These are phyloP conservation scores for Cheiracanthium punctorium DNA, from an alignment of 2,888 invertebrate genomes.

Conservation along the genomic window DNA sequence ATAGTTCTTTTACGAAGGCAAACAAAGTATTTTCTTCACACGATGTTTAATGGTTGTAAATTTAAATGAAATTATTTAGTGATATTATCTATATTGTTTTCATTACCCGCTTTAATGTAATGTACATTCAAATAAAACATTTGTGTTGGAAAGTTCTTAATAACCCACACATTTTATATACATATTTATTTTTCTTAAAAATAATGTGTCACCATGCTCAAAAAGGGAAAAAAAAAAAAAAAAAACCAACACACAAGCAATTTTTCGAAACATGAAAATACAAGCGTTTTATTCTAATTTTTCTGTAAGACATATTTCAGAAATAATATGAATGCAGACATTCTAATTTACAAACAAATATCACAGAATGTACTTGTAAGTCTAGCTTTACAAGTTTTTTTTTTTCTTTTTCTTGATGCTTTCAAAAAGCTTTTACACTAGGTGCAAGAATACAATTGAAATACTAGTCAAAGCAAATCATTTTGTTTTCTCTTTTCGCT, in stretches of 20 bases:
- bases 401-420: slow-evolving; percentile 19
- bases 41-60: too few relatives aligned
- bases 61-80: too few relatives aligned
- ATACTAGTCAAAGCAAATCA: not conserved
- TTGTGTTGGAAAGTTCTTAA: too few relatives aligned
- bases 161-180: too few relatives aligned
- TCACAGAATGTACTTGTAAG: slow-evolving; percentile 67
- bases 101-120: too few relatives aligned
- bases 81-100: too few relatives aligned
- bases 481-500: not conserved
- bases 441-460: slow-evolving; percentile 16
- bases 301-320: slow-evolving; percentile 54
- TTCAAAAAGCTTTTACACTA: slow-evolving; percentile 32
- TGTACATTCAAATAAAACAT: too few relatives aligned
- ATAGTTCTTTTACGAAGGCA: too few relatives aligned
- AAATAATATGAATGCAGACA: slow-evolving; percentile 57
- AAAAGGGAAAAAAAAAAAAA: too few relatives aligned
- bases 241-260: not conserved
- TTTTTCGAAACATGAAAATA: slow-evolving; percentile 50
- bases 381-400: slow-evolving; percentile 56
- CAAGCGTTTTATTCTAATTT: slow-evolving; percentile 66
- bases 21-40: too few relatives aligned
- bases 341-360: slow-evolving; percentile 69
- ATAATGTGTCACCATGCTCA: too few relatives aligned
- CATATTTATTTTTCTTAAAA: too few relatives aligned